Percentiles rank a stretch among this genome's conserved stretches.
Conservation (phyloP, 2,113 vertebrate genomes). For the Halcyon senegalensis region DNA sequence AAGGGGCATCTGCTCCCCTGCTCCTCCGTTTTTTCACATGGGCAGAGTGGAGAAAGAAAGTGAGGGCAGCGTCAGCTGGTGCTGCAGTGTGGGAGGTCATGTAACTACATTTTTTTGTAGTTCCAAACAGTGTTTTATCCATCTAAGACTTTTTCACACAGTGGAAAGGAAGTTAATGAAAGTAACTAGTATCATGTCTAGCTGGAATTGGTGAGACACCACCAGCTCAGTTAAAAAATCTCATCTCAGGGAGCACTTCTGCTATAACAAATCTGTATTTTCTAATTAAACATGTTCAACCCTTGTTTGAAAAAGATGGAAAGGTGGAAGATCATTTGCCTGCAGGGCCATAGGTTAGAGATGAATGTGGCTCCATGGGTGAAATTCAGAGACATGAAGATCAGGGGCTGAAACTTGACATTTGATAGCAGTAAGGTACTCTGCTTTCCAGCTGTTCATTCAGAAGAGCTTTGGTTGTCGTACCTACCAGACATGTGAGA, state of each 20-base stretch:
- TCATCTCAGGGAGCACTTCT: background rate
- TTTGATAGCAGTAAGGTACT: background rate
- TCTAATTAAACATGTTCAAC: background rate
- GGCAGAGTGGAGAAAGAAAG: background rate
- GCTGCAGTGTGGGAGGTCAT: background rate
- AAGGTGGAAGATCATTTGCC: background rate
- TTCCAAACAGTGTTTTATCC: background rate
- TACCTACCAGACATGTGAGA: background rate
- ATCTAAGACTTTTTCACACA: background rate
- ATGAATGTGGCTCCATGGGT: background rate
- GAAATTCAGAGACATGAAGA: background rate
- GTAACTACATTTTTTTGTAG: background rate
- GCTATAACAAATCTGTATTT: background rate
- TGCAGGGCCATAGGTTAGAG: background rate
- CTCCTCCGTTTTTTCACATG: background rate
- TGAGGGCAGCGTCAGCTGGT: background rate
- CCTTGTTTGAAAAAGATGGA: background rate
- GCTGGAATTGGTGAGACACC: background rate
- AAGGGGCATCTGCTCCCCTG: fast-evolving
- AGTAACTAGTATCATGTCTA: background rate
- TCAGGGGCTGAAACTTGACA: background rate
- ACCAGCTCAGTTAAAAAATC: background rate
- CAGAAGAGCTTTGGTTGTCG: background rate
- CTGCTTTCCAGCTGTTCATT: background rate
- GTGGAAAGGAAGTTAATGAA: background rate